Percentiles rank a stretch among this genome's conserved stretches.
phyloP scores from a whole-genome alignment of 2,888 invertebrate genomes.

The Erannis defoliaria region DNA sequence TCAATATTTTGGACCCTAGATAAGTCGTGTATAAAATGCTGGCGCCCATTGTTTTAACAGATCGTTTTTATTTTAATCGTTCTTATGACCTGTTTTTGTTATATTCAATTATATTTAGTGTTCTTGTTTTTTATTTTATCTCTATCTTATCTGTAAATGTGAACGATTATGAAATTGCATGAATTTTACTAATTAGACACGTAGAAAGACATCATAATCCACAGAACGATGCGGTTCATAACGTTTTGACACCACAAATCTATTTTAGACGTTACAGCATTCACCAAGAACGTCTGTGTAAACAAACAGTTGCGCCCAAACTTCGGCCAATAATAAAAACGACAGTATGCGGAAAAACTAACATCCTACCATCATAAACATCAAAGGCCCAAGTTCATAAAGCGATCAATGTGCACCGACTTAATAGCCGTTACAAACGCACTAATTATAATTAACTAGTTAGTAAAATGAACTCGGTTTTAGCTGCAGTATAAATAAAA shows the following conservation, averaged over 20 bases:
- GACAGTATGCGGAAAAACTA: constrained; percentile 86
- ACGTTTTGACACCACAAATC: constrained; percentile 83
- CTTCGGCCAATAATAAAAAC: constrained; percentile 85
- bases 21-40: too few species aligned
- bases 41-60: too few species aligned
- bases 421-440: constrained; percentile 68
- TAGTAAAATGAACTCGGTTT: constrained; percentile 37
- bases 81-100: too few species aligned
- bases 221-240: constrained; percentile 72
- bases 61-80: too few species aligned
- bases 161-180: not conserved
- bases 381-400: constrained; percentile 80
- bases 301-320: constrained; percentile 83
- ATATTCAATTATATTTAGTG: too few species aligned
- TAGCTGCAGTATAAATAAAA: constrained; percentile 40
- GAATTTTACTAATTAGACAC: not conserved
- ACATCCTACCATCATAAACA: constrained; percentile 82
- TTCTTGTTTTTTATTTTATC: too few species aligned
- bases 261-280: constrained; percentile 76
- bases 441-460: constrained; percentile 67
- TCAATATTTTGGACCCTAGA: too few species aligned
- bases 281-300: constrained; percentile 73
- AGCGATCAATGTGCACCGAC: constrained; percentile 77
- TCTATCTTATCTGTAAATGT: too few species aligned
- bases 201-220: constrained; percentile 46